A percentile compares a stretch with the other conserved stretches of the same genome.
These are phyloP conservation scores for Sebastiscus albofasciatus DNA, from an alignment of 2,797 vertebrate species.

Conservation along the genomic window DNA sequence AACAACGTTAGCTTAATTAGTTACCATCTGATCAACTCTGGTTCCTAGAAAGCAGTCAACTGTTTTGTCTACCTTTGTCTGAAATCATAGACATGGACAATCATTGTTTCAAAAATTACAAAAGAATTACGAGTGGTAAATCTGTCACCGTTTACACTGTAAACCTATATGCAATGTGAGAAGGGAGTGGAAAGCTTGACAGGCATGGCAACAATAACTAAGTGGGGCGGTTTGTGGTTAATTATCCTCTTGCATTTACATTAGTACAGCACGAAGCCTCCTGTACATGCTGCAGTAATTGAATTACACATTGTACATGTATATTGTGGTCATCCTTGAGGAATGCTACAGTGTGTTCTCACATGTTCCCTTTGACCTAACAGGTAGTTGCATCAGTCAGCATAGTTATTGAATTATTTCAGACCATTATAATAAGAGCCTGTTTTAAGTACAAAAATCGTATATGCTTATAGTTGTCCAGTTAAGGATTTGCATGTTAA, in stretches of 20 bases:
- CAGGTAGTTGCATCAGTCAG: background rate
- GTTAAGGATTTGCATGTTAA: conserved; percentile 56
- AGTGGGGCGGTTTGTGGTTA: background rate
- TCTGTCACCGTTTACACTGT: background rate
- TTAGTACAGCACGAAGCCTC: background rate
- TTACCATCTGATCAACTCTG: background rate
- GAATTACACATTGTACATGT: background rate
- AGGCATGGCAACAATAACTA: background rate
- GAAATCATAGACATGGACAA: background rate
- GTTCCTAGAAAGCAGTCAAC: background rate
- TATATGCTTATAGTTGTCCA: conserved; percentile 2
- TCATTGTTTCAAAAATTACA: background rate
- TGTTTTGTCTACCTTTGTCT: background rate
- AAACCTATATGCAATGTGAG: background rate
- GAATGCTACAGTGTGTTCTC: background rate
- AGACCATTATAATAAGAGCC: background rate
- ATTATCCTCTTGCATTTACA: conserved; percentile 19
- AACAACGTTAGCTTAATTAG: background rate
- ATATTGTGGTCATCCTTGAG: background rate
- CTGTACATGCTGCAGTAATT: conserved; percentile 5
- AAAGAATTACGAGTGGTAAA: background rate
- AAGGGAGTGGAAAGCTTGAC: background rate
- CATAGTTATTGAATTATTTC: background rate
- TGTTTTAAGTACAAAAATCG: background rate
- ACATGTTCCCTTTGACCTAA: background rate